Evolutionary conservation across 2,113 vertebrate genomes (phyloP), one percentile per base, ranked within the genome.

Genomic region (Osmerus mordax): DNA sequence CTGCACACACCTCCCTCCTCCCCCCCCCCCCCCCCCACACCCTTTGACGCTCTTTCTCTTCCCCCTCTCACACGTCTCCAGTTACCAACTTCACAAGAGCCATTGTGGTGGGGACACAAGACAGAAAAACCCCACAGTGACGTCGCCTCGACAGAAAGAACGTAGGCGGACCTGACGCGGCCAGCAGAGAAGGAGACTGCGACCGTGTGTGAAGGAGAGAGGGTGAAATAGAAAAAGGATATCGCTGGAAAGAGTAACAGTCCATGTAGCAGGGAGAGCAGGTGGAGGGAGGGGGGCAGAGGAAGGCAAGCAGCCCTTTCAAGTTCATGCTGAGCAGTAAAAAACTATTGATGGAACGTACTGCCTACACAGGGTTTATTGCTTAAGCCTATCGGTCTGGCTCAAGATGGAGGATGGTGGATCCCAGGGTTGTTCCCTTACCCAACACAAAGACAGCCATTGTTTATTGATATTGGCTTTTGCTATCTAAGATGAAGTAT

Each of bases 391-490:
- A 5, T 25, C 21, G 59, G 59, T 61, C 21, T 61, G 23, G 19
- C 19, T 4, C 12, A 16, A 4, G 14, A 25, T 28, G 28, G 23
- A 18, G 7, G 25, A 18, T 8, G 32, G 28, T 3, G 14, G 16
- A 36, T 32, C 23, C 4, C 16, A 36, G 15, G 29, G 2, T 18
- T 32, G 29, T 64, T 64, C 29, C 41, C 62, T 28, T 29, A 64
- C 4, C 62, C 8, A 64, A 64, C 62, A 64, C 62, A 64, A 64
- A 64, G 62, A 64, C 16, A 18, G 12, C 15, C 16, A 23, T 62
- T 62, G 60, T 62, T 62, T 19, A 62, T 62, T 62, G 60, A 62
- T 62, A 29, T n/a, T 28, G 60, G 23, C 60, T 19, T 15, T 21
- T 15, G 4, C 13, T 62, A n/a, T 62, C 16, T 13, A 3, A 28